Percentiles rank a stretch among this genome's conserved stretches.
phyloP scores from a whole-genome alignment of 2,797 vertebrate genomes.

The Salmo trutta region DNA sequence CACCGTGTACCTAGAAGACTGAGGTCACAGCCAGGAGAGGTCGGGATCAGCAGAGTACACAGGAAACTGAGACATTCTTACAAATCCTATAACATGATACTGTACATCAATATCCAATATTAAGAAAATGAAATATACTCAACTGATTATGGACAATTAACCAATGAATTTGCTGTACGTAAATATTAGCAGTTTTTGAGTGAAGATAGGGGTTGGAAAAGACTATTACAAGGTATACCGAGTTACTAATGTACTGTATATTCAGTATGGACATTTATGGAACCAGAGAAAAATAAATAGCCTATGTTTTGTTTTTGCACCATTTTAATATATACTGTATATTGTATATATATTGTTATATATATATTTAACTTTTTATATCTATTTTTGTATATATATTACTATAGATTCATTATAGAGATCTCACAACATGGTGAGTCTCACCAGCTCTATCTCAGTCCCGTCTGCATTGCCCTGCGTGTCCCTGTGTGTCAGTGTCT shows the following conservation, averaged over 20 bases:
- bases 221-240: too few species aligned
- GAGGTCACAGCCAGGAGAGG: conserved; percentile 76
- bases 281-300: background rate
- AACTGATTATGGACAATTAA: background rate
- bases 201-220: background rate
- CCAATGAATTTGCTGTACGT: background rate
- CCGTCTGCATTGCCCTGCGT: conserved; percentile 34
- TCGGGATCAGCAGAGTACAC: conserved; percentile 77
- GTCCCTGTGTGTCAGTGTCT: conserved; percentile 33
- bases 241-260: background rate
- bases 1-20: conserved; percentile 74
- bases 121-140: background rate
- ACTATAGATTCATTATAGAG: conserved; percentile 64
- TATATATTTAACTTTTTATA: too few species aligned
- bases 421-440: conserved; percentile 56
- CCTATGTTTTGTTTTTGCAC: background rate
- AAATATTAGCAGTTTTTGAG: background rate
- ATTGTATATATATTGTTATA: too few species aligned
- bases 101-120: conserved; percentile 57
- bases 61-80: conserved; percentile 71
- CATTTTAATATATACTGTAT: background rate
- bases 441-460: conserved; percentile 59
- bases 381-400: too few species aligned
- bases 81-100: conserved; percentile 66
- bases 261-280: background rate